Base-by-base conservation (phyloP, 2,888 invertebrate genomes). In the Gortyna flavago region DNA sequence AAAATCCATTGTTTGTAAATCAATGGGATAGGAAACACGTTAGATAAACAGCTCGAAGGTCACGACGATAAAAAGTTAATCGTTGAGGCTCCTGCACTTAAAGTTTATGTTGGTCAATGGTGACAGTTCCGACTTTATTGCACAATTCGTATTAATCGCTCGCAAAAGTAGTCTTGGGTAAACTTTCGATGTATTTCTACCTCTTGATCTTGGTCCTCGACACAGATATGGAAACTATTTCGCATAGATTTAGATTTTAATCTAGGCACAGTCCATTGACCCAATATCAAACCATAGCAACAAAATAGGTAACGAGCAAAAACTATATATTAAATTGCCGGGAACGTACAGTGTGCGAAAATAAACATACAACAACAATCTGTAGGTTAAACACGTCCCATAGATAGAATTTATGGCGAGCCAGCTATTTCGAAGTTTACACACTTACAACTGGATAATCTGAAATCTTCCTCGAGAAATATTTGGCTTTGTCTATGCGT, bases 1-100 rank as follows among this genome's bases (percentile, higher is more conserved):
- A 86, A 84, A 86, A 85, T 25, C 76, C 25, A 84, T 85, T 85
- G 85, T 85, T 77, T 65, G 3, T 61, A 44, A 76, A 86, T 79
- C 65, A 70, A 83, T 74, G 73, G 71, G 69, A 64, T 79, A 79
- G 67, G 85, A 74, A 84, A 83, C 66, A 59, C 41, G 79, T 74
- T 72, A 82, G 73, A 72, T 54, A 66, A 81, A 74, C 64, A 59
- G 51, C 6, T 6, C 75, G 75, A 82, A 84, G 84, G 84, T 75
- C 70, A 25, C 11, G 48, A 13, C 4, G 66, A 80, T 75, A 67
- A 80, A 81, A 81, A 70, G 65, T 77, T 54, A 70, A 51, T 51
- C n/a, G 59, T 44, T 54, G n/a, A 70, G 68, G 25, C 32, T 61
- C 25, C 25, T 59, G 38, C 48, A 48, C 16, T 35, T 35, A 35